phyloP scores from a whole-genome alignment of 1,140 invertebrate genomes.

The Cydia splendana region DNA sequence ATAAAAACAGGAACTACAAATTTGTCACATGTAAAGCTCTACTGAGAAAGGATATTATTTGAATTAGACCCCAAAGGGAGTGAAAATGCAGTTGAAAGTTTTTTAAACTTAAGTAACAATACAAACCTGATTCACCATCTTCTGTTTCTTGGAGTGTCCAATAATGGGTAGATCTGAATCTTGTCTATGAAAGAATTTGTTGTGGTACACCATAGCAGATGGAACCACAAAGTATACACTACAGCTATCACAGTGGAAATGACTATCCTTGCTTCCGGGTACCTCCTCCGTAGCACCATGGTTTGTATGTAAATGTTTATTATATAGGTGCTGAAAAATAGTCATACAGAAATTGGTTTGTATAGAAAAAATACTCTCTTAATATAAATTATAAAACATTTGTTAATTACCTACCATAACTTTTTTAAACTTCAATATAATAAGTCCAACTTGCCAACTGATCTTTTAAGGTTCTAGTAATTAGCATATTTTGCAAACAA shows the following conservation, averaged over 20 bases:
- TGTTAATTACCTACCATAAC: no score
- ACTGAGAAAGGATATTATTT: no score
- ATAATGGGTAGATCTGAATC: slow-evolving; percentile 61
- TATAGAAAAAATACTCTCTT: no score
- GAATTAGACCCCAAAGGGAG: not conserved
- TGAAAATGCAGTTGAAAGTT: not conserved
- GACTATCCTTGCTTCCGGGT: slow-evolving; percentile 48
- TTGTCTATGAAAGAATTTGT: slow-evolving; percentile 83
- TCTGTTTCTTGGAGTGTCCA: slow-evolving; percentile 70
- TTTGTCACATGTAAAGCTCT: no score
- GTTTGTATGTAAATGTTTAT: slow-evolving; percentile 81
- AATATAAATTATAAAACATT: no score
- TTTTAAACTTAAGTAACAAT: not conserved
- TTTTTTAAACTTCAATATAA: no score
- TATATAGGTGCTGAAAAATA: slow-evolving; percentile 80
- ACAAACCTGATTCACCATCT: slow-evolving; percentile 59
- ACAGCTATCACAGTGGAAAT: slow-evolving; percentile 82
- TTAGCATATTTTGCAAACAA: not conserved
- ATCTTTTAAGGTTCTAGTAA: no score
- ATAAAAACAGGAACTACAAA: no score
- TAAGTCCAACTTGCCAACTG: no score
- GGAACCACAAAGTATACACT: slow-evolving; percentile 81
- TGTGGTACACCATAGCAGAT: slow-evolving; percentile 83
- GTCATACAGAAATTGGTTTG: no score
- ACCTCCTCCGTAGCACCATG: slow-evolving; percentile 59